phyloP scores from a whole-genome alignment of 2,888 invertebrate genomes.

The Plebejus anna region DNA sequence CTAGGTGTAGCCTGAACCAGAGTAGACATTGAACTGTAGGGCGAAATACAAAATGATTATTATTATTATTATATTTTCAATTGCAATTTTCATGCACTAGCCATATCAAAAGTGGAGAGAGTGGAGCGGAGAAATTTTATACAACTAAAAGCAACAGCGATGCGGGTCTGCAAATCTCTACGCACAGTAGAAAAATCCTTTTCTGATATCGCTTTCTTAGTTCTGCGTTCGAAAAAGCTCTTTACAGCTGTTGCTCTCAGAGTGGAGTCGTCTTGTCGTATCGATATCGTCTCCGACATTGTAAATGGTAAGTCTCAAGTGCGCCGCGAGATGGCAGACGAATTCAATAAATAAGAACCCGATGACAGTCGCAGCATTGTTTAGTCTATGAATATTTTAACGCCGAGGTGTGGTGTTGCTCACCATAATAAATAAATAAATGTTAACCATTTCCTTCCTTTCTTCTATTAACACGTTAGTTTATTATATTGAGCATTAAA shows the following conservation, averaged over 20 bases:
- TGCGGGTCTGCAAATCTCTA: neutral
- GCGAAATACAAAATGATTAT: too few species aligned
- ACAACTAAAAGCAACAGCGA: too few species aligned
- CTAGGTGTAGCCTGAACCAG: too few species aligned
- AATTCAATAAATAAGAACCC: conserved; percentile 41
- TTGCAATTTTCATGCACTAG: too few species aligned
- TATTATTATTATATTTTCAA: too few species aligned
- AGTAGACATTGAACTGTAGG: too few species aligned
- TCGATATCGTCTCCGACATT: neutral
- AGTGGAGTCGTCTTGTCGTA: neutral
- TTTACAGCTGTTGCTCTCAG: neutral
- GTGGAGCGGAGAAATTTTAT: too few species aligned
- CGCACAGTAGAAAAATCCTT: neutral
- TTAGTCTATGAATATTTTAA: conserved; percentile 30
- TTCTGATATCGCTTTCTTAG: neutral
- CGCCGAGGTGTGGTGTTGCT: conserved; percentile 25
- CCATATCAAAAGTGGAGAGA: too few species aligned
- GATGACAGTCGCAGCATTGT: conserved; percentile 39
- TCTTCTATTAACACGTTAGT: conserved; percentile 6
- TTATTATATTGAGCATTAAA: neutral
- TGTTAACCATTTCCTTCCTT: conserved; percentile 17
- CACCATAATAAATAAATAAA: conserved; percentile 26
- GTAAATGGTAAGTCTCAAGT: conserved; percentile 3
- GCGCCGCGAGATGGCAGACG: conserved; percentile 40
- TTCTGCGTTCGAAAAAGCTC: neutral